phyloP scores from a whole-genome alignment of 1,140 invertebrate species.

The Phocides pigmalion region DNA sequence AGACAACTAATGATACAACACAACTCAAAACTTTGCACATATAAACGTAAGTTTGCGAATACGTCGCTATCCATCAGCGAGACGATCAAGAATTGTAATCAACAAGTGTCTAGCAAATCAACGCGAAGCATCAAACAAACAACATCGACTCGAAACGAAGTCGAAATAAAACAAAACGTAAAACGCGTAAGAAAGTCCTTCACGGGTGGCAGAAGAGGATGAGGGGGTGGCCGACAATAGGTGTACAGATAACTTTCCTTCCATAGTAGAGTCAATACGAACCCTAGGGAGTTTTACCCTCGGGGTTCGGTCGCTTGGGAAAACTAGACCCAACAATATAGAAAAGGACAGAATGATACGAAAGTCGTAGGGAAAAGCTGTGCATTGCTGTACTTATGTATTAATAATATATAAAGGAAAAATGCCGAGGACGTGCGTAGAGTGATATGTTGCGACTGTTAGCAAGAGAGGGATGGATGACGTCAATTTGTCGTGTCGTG shows the following conservation, averaged over 20 bases:
- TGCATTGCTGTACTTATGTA: slow-evolving; percentile 76
- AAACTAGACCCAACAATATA: slow-evolving; percentile 83
- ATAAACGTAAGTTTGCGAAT: slow-evolving; percentile 1
- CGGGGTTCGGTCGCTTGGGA: slow-evolving; percentile 80
- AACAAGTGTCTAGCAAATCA: slow-evolving; percentile 40
- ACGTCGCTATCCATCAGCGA: slow-evolving; percentile 5
- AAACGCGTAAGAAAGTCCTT: slow-evolving; percentile 79
- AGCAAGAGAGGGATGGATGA: slow-evolving; percentile 81
- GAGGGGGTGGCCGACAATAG: slow-evolving; percentile 74
- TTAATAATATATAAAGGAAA: slow-evolving; percentile 84
- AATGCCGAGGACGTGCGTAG: slow-evolving; percentile 78
- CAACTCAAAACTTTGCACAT: slow-evolving; percentile 3
- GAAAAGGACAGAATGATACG: slow-evolving; percentile 71
- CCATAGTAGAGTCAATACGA: slow-evolving; percentile 82
- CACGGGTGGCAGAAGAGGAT: slow-evolving; percentile 50
- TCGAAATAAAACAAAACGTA: slow-evolving; percentile 74
- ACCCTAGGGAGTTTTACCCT: slow-evolving; percentile 82
- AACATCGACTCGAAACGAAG: slow-evolving; percentile 30
- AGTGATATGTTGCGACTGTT: slow-evolving; percentile 82
- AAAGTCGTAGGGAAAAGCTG: slow-evolving; percentile 49
- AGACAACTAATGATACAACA: neutral
- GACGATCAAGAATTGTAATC: slow-evolving; percentile 26
- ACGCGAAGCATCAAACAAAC: slow-evolving; percentile 37
- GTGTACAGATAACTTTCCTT: slow-evolving; percentile 82
- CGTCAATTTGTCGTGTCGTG: slow-evolving; percentile 82